Evolutionary conservation across 1,140 invertebrate genomes (phyloP).

Genomic region (Euschistus heros): DNA sequence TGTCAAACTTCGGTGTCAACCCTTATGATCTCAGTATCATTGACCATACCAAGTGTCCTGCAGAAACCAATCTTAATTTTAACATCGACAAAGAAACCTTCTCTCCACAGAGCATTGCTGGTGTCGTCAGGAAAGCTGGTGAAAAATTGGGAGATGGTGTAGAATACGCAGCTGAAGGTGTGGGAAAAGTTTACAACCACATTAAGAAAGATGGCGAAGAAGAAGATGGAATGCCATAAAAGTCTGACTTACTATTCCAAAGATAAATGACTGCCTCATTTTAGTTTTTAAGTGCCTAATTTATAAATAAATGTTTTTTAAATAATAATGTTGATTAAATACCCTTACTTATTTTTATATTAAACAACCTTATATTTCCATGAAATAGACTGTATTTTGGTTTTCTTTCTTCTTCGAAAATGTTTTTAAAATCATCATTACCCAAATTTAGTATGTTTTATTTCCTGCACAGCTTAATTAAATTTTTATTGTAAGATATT

Average conservation of each 20-base stretch:
- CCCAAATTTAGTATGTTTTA: too few species aligned
- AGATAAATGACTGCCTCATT: slow-evolving; percentile 4
- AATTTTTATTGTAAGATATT: too few species aligned
- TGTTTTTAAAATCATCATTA: too few species aligned
- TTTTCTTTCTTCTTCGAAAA: too few species aligned
- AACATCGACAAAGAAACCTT: slow-evolving; percentile 65
- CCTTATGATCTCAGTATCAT: slow-evolving; percentile 64
- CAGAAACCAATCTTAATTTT: slow-evolving; percentile 50
- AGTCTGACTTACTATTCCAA: neutral
- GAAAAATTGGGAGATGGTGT: slow-evolving; percentile 55
- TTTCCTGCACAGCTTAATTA: too few species aligned
- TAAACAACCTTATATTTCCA: too few species aligned
- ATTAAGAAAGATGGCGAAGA: slow-evolving; percentile 33
- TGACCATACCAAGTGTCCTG: slow-evolving; percentile 49
- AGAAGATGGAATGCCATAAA: slow-evolving; percentile 13
- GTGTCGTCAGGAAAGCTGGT: slow-evolving; percentile 51
- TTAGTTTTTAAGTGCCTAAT: neutral
- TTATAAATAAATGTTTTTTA: slow-evolving; percentile 1
- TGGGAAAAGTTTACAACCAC: slow-evolving; percentile 45
- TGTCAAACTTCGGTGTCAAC: slow-evolving; percentile 51
- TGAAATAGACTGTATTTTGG: too few species aligned
- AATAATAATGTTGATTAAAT: too few species aligned
- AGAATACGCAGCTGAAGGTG: slow-evolving; percentile 42
- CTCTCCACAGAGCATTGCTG: slow-evolving; percentile 54
- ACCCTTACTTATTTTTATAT: too few species aligned